These are phyloP conservation scores for Coptodon bakossiorum DNA, from an alignment of 2,113 vertebrate genomes.

Conservation along the genomic window DNA sequence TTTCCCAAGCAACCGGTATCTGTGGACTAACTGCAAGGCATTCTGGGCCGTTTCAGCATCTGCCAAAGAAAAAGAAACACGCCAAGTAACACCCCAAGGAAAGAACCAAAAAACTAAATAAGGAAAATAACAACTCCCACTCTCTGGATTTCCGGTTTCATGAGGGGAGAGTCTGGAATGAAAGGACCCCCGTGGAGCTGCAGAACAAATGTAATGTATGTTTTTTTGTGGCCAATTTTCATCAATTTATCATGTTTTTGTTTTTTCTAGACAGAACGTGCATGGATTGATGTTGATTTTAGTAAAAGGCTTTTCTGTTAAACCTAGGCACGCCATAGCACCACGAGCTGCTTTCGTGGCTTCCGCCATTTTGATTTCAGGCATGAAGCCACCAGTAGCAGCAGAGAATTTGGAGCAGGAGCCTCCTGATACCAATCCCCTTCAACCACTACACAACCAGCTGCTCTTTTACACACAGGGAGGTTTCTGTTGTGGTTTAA, in stretches of 20 bases:
- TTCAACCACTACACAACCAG: neutral
- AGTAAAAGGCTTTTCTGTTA: neutral
- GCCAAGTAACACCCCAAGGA: neutral
- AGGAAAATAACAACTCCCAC: neutral
- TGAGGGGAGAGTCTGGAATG: neutral
- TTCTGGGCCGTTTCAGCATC: slow-evolving; percentile 70
- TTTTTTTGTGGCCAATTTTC: neutral
- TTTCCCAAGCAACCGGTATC: slow-evolving; percentile 82
- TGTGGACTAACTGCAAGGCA: slow-evolving; percentile 79
- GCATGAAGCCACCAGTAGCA: neutral
- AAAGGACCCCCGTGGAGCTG: neutral
- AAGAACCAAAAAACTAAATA: neutral
- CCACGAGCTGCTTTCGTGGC: neutral
- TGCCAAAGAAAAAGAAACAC: slow-evolving; percentile 44
- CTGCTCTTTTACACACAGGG: neutral
- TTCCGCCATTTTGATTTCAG: neutral
- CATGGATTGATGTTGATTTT: neutral
- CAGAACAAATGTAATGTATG: neutral
- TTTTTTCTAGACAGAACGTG: neutral
- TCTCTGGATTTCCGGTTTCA: neutral
- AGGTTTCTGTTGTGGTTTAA: neutral
- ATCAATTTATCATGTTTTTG: neutral
- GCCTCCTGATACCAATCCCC: neutral
- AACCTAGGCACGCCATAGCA: too few relatives aligned
- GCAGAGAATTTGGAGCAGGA: neutral